Base-by-base conservation (phyloP, 2,113 vertebrate genomes). In the Cavia aperea region DNA sequence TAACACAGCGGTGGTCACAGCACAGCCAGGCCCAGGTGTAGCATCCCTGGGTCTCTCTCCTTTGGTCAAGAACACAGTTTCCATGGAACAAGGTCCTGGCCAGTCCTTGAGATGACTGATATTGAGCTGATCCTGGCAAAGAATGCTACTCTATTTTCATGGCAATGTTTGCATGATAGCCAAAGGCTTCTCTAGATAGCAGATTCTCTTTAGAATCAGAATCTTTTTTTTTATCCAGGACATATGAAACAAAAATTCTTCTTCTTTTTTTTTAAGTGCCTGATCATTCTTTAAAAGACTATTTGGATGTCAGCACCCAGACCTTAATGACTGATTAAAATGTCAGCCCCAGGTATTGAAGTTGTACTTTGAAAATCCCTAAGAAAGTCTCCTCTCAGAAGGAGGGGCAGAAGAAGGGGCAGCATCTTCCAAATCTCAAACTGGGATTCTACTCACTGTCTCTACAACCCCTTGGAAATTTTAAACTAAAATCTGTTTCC, bases 401-500 rank as follows among this genome's bases (percentile, higher is more conserved):
- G 66, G 54, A 29, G 29, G 77, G 8, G 88, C 49, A 39, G 39
- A 26, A 54, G 90, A 79, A 77, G 54, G 51, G 83, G 58, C 31
- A 46, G 24, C 68, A n/a, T 81, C 51, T 60, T 91, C 33, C 77
- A 79, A 21, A 63, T 63, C 90, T 89, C 68, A 84, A 46, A 23
- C 31, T 85, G 88, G 81, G 73, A 75, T 93, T 91, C 95, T 93
- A 85, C 86, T 97, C 92, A 60, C 94, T 95, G 77, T 85, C 97
- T 94, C 70, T 94, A 84, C 23, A 66, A 63, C 95, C 95, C 93
- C 81, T 66, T 70, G 11, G 21, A 89, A 97, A 94, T 96, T 95
- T 95, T 81, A 94, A 95, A 73, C 89, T 86, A 0, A 96, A 97
- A 96, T 96, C 92, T 62, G 90, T 36, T 95, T 94, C 97, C 97